phyloP scores from a whole-genome alignment of 2,113 vertebrate genomes.

The Phylloscopus whistleri region DNA sequence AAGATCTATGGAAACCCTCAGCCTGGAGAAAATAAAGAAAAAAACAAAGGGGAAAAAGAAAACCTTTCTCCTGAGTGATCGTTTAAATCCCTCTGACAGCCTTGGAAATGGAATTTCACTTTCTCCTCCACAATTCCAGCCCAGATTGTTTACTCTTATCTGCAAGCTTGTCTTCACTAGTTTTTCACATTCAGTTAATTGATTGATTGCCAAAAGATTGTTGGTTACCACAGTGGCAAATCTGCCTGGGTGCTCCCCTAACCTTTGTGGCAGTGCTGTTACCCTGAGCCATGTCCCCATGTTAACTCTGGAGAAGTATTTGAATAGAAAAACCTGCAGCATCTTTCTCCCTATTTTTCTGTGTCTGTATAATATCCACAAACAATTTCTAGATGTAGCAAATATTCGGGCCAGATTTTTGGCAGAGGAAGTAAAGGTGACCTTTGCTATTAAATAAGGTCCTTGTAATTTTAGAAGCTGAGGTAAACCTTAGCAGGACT shows the following conservation, averaged over 20 bases:
- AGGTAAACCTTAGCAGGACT: neutral
- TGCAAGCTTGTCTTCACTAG: slow-evolving; percentile 9
- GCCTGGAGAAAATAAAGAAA: slow-evolving; percentile 40
- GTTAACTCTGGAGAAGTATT: neutral
- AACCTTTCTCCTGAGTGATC: slow-evolving; percentile 30
- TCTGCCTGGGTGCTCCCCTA: neutral
- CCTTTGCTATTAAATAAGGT: neutral
- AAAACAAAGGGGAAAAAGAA: slow-evolving; percentile 1
- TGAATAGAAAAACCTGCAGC: neutral
- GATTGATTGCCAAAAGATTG: neutral
- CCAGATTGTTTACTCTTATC: slow-evolving; percentile 44
- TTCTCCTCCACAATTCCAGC: neutral
- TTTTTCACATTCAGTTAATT: slow-evolving; percentile 44
- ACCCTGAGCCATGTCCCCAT: neutral
- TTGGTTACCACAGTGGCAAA: neutral
- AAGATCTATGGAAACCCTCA: slow-evolving; percentile 60
- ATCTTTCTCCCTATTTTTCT: neutral
- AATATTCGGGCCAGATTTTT: neutral
- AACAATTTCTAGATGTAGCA: neutral
- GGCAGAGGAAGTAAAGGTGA: neutral
- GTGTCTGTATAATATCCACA: neutral
- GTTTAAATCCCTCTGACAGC: slow-evolving; percentile 46
- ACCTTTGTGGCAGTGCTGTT: neutral
- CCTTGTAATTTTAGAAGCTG: neutral
- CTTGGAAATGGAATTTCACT: slow-evolving; percentile 54